Conservation (phyloP, 2,113 vertebrate genomes). For the Cacatua alba region DNA sequence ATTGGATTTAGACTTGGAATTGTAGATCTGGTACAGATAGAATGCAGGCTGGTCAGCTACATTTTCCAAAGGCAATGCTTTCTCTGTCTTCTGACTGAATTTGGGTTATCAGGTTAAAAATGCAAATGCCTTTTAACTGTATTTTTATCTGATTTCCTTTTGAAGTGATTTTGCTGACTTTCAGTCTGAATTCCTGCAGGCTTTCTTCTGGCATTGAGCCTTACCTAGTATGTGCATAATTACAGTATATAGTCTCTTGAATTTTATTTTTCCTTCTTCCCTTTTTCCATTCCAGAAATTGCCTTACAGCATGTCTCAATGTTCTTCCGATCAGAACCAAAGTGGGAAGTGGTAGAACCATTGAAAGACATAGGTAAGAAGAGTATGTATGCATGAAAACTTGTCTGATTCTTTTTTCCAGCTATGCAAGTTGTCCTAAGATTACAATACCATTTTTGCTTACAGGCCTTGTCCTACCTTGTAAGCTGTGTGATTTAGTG, state of each 20-base stretch:
- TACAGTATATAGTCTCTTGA: not conserved
- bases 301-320: constrained; percentile 98
- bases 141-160: constrained; percentile 31
- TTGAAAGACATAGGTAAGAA: constrained; percentile 92
- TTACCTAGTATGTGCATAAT: not conserved
- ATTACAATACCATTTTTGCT: not conserved
- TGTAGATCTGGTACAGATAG: not conserved
- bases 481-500: not conserved
- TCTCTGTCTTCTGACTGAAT: not conserved
- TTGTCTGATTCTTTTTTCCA: not conserved
- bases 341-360: constrained; percentile 96
- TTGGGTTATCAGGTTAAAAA: constrained; percentile 10
- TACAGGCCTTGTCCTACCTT: not conserved
- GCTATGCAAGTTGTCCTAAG: not conserved
- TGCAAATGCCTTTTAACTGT: not conserved
- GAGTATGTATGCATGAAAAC: not conserved
- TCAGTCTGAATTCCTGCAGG: not conserved
- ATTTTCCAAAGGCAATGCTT: not conserved
- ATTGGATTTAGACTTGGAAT: not conserved
- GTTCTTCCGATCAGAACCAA: constrained; percentile 97
- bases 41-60: not conserved
- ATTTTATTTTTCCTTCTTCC: not conserved
- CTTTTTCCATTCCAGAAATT: constrained; percentile 82
- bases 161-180: constrained; percentile 23
- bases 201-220: not conserved